Percentiles rank a stretch among this genome's conserved stretches.
Evolutionary conservation across 2,888 invertebrate species (phyloP).

Genomic region (Lasiommata megera): DNA sequence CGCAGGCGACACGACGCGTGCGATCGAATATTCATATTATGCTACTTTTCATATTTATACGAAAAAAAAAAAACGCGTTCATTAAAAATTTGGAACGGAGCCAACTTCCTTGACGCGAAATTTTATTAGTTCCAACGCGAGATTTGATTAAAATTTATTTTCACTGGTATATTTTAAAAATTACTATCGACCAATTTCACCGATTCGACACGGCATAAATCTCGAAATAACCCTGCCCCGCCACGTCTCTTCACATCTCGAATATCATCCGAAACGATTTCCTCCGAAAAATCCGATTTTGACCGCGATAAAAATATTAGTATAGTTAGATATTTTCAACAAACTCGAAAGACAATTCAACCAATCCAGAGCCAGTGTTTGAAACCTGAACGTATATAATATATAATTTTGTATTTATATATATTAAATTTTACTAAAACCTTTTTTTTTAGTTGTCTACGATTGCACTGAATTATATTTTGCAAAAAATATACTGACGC

Average conservation of each 20-base stretch:
- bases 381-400: background rate
- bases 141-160: conserved; percentile 30
- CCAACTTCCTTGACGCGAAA: conserved; percentile 43
- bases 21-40: conserved; percentile 69
- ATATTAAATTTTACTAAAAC: background rate
- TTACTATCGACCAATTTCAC: conserved; percentile 22
- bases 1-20: conserved; percentile 61
- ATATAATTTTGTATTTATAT: background rate
- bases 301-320: conserved; percentile 8
- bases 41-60: conserved; percentile 44
- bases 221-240: conserved; percentile 14
- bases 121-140: conserved; percentile 28
- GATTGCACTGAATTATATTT: too few species aligned
- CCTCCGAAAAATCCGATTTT: background rate
- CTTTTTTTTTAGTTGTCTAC: too few species aligned
- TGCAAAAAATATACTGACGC: too few species aligned
- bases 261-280: conserved; percentile 12
- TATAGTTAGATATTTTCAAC: background rate
- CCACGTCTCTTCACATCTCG: conserved; percentile 8
- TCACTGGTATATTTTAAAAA: conserved; percentile 20
- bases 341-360: conserved; percentile 5
- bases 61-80: conserved; percentile 44
- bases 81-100: conserved; percentile 65
- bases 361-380: background rate
- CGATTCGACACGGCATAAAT: conserved; percentile 20